Conservation (phyloP, 2,113 vertebrate genomes). For the Ctenodactylus gundi region DNA sequence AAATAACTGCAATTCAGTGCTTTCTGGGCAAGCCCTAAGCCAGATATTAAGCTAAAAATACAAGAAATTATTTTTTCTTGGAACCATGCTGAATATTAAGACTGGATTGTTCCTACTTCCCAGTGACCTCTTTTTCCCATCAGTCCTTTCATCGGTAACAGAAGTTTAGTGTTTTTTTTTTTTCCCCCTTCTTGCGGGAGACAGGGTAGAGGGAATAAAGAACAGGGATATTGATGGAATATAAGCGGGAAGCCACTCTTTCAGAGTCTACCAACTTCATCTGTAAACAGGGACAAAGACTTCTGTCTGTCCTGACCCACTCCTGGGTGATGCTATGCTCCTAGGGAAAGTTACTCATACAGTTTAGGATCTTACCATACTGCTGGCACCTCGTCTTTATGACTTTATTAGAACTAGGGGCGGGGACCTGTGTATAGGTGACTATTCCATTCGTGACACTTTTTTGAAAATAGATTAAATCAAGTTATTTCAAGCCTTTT, state of each 20-base stretch:
- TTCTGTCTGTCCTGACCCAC: neutral
- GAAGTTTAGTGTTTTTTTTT: neutral
- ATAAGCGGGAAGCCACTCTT: neutral
- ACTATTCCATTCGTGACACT: neutral
- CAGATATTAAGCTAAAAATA: neutral
- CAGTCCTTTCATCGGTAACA: neutral
- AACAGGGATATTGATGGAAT: neutral
- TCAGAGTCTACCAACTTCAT: neutral
- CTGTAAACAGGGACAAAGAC: neutral
- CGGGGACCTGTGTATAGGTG: neutral
- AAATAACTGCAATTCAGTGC: neutral
- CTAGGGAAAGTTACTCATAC: neutral
- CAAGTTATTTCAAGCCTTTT: neutral
- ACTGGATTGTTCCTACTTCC: neutral
- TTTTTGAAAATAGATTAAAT: neutral
- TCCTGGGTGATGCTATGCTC: neutral
- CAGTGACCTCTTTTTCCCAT: neutral
- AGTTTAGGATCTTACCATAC: neutral
- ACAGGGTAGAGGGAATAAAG: neutral
- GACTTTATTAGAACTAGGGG: neutral
- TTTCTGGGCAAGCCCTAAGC: slow-evolving; percentile 45
- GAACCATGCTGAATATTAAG: neutral
- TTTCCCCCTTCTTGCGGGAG: neutral
- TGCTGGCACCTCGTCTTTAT: neutral
- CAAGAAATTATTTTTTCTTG: slow-evolving; percentile 46